A percentile compares a stretch with the other conserved stretches of the same genome.
Conservation (phyloP, 1,140 invertebrate species). For the Trichomalopsis sarcophagae region DNA sequence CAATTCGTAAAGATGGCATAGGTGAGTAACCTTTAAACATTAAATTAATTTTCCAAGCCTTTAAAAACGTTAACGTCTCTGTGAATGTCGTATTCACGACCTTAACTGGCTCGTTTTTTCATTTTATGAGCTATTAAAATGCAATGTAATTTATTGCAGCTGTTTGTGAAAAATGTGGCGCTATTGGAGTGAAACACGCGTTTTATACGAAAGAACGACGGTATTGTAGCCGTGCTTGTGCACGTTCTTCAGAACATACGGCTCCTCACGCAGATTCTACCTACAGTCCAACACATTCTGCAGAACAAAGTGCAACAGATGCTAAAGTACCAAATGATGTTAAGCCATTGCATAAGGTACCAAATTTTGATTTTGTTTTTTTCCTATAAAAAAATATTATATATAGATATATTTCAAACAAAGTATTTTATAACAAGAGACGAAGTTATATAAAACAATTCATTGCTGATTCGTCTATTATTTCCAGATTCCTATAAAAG, state of each 20-base stretch:
- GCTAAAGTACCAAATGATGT: slow-evolving; percentile 42
- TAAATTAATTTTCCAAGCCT: neutral
- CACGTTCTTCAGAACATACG: slow-evolving; percentile 74
- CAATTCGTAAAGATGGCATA: slow-evolving; percentile 88
- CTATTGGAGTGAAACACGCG: slow-evolving; percentile 91
- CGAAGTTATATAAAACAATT: neutral
- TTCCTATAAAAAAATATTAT: too few relatives aligned
- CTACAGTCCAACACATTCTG: slow-evolving; percentile 68
- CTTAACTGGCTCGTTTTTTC: neutral
- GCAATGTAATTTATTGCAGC: slow-evolving; percentile 75
- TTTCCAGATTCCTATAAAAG: slow-evolving; percentile 58
- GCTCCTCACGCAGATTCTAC: slow-evolving; percentile 69
- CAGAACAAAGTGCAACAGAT: slow-evolving; percentile 60
- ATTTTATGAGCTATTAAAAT: neutral
- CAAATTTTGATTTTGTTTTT: neutral
- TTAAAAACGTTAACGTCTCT: neutral
- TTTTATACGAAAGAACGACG: slow-evolving; percentile 91
- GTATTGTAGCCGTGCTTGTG: slow-evolving; percentile 87
- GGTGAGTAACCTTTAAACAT: slow-evolving; percentile 75
- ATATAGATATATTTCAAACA: neutral
- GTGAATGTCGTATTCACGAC: neutral
- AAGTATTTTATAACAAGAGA: neutral
- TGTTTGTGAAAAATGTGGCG: slow-evolving; percentile 92
- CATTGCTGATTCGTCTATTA: neutral
- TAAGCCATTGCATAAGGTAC: slow-evolving; percentile 34